Evolutionary conservation across 2,888 invertebrate species (phyloP), one percentile per base, ranked within the genome.

Genomic region (Merodon equestris): DNA sequence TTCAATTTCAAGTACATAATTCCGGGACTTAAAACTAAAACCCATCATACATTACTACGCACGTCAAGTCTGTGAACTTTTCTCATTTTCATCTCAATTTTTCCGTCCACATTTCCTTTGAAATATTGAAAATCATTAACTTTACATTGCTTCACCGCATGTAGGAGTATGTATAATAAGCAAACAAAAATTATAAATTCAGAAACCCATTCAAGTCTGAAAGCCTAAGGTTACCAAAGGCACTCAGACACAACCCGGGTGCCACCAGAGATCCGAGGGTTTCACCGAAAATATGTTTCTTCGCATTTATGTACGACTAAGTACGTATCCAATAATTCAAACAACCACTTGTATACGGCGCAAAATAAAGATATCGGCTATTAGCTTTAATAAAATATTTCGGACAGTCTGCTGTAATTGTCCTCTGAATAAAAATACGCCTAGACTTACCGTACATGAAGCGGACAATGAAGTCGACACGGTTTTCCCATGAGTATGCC

Each of bases 401-500:
- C 27, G 7, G 18, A 36, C 17, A 2, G 36, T 58, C 36, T 14
- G 0, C 27, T 3, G 19, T n/a, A 42, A 34, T 42, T 34, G 10
- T 9, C 17, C 42, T 14, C 12, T 14, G 10, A 18, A 48, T 13
- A 48, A 10, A 38, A 27, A 63, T 27, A 4, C 10, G 40, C n/a
- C 27, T 7, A 27, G 27, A 87, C 88, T 92, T 90, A 95, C 95
- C 95, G 87, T 95, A 95, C 85, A 95, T 92, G 89, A 93, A 94
- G 87, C 92, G 92, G 84, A 95, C 94, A 86, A 95, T 93, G 89
- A 95, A 95, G 86, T 92, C 93, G 82, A 95, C 95, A 87, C 95
- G 91, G 89, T 93, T 95, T 87, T 95, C 94, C 95, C 95, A 95
- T 86, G 93, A 92, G 90, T 94, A 94, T 71, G 94, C 94, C 95